Evolutionary conservation across 2,113 vertebrate genomes (phyloP), one percentile per base, ranked within the genome.

Genomic region (Pteruthius melanotis): DNA sequence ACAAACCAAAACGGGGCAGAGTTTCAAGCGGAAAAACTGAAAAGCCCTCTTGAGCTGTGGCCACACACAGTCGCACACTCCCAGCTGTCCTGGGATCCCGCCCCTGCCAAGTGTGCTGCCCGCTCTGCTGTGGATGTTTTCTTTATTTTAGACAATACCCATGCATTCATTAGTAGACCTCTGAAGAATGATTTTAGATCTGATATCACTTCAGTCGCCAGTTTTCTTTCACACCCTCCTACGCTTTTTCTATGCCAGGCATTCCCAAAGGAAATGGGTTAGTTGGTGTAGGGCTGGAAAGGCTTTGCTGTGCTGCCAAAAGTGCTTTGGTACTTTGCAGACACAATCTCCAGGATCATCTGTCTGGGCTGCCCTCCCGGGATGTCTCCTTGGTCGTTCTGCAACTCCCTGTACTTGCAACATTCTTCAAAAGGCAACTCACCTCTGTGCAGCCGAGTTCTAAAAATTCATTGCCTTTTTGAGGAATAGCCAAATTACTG

Each of bases 1-100:
- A 59, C 6, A 45, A 66, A 69, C 33, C 23, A 37, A 81, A 85
- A 74, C 7, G 35, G 79, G 63, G 40, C 71, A 89, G 68, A 83
- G 71, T 91, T 94, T 93, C 83, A 77, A 86, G 79, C 1, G 0
- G 83, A 71, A 88, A 49, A 88, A 44, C 37, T 63, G 79, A 83
- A 92, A 93, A 95, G 54, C 59, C 47, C 39, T 70, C 63, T 69
- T 59, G 59, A 93, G 54, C 45, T 42, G 26, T 1, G 44, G 33
- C 87, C 90, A 80, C 81, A 70, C 83, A 83, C 56, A 72, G 57
- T 56, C 0, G 0, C 40, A 45, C 0, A 0, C 61, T 71, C 49
- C 52, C 70, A 71, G 83, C 72, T 84, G 64, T 60, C 72, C 68
- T 28, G 49, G 76, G 65, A 90, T 65, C 59, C 44, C 17, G 60